Conservation (phyloP, 1,140 invertebrate species). For the Drosophila tristis region DNA sequence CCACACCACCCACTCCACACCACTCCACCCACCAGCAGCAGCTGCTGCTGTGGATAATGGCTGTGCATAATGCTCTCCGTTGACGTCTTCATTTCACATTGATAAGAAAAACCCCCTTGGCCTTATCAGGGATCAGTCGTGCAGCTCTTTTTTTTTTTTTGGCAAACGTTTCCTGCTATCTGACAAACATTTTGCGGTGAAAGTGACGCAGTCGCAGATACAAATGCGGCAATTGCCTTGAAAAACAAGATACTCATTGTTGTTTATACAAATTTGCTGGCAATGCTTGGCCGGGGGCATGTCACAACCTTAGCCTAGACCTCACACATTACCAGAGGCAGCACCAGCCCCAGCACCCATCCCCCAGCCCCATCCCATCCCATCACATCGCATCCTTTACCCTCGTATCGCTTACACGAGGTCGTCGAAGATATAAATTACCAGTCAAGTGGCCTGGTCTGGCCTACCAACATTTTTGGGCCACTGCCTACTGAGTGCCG, state of each 20-base stretch:
- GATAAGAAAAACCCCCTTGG: constrained; percentile 45
- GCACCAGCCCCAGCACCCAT: constrained; percentile 5
- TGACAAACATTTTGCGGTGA: constrained; percentile 46
- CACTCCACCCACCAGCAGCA: neutral
- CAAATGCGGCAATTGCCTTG: constrained; percentile 67
- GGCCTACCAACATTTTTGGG: constrained; percentile 52
- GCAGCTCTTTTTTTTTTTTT: constrained; percentile 13
- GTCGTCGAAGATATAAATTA: constrained; percentile 74
- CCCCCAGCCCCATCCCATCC: constrained; percentile 1
- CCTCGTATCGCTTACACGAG: constrained; percentile 39
- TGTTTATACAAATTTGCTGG: constrained; percentile 58
- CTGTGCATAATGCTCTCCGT: neutral
- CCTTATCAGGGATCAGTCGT: constrained; percentile 15
- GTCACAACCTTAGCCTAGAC: constrained; percentile 80
- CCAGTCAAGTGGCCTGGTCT: constrained; percentile 60
- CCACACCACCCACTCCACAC: neutral
- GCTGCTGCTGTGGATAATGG: neutral
- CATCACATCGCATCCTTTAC: neutral
- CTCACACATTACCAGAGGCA: constrained; percentile 37
- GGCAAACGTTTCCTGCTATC: constrained; percentile 68
- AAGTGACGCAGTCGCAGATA: constrained; percentile 69
- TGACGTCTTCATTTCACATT: constrained; percentile 1
- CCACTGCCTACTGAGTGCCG: constrained; percentile 47
- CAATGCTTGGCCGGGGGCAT: constrained; percentile 52
- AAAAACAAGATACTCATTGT: constrained; percentile 10